phyloP scores from a whole-genome alignment of 2,888 invertebrate species.

The Carpatolechia fugitivella region DNA sequence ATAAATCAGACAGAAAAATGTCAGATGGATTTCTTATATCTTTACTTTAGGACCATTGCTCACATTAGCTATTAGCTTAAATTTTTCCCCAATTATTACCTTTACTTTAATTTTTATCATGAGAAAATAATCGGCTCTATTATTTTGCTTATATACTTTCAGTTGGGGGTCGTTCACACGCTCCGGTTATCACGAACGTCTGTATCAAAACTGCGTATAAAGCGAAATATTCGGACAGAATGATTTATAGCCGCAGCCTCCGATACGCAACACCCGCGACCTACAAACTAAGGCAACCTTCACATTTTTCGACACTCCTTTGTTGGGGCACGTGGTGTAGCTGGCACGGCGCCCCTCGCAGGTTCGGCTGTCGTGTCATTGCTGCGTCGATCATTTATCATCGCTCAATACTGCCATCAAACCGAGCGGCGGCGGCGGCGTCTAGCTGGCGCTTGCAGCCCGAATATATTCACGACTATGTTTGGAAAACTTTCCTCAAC shows the following conservation, averaged over 20 bases:
- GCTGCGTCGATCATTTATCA: conserved; percentile 69
- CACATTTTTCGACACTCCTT: conserved; percentile 75
- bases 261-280: conserved; percentile 62
- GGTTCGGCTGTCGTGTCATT: conserved; percentile 75
- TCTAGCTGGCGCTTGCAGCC: conserved; percentile 66
- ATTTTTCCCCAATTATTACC: too few relatives aligned
- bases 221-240: conserved; percentile 63
- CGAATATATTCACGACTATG: conserved; percentile 17
- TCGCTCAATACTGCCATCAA: conserved; percentile 71
- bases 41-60: too few relatives aligned
- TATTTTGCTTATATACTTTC: conserved; percentile 14
- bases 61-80: too few relatives aligned
- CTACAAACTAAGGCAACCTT: conserved; percentile 76
- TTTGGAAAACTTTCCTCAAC: conserved; percentile 10
- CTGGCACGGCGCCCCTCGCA: conserved; percentile 57
- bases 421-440: conserved; percentile 68
- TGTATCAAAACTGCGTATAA: conserved; percentile 51
- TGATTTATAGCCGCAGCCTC: conserved; percentile 74
- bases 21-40: too few relatives aligned
- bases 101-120: too few relatives aligned
- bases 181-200: conserved; percentile 24
- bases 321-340: conserved; percentile 69
- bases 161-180: conserved; percentile 17
- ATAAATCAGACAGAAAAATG: too few relatives aligned
- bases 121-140: background rate